Evolutionary conservation across 2,113 vertebrate species (phyloP).

Genomic region (Etheostoma spectabile): DNA sequence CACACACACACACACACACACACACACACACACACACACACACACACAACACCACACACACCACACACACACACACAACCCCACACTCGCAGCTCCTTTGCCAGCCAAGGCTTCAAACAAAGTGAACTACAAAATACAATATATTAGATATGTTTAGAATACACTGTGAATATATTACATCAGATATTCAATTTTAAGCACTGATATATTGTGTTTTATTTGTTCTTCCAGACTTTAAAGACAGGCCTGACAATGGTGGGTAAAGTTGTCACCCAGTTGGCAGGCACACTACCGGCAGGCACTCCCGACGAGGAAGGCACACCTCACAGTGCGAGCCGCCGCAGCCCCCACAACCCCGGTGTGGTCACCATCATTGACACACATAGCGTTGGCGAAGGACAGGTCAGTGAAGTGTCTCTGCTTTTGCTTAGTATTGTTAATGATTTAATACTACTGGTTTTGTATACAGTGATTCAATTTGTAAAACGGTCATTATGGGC

Average conservation of each 20-base stretch:
- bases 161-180: neutral
- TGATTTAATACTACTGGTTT: neutral
- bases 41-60: neutral
- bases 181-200: neutral
- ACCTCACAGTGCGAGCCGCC: constrained; percentile 87
- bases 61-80: neutral
- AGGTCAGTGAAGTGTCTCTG: constrained; percentile 82
- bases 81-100: neutral
- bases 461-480: neutral
- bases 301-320: constrained; percentile 91
- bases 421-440: neutral
- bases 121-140: neutral
- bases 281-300: constrained; percentile 91
- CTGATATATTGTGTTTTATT: neutral
- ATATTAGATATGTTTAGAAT: neutral
- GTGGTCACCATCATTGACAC: constrained; percentile 97
- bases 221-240: constrained; percentile 90
- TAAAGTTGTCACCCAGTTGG: constrained; percentile 96
- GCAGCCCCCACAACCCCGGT: constrained; percentile 91
- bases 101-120: neutral
- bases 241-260: constrained; percentile 98
- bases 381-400: constrained; percentile 92
- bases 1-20: constrained; percentile 2
- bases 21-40: too few species aligned
- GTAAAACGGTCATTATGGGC: neutral